phyloP scores from a whole-genome alignment of 2,888 invertebrate species.

The Nomada fabriciana region DNA sequence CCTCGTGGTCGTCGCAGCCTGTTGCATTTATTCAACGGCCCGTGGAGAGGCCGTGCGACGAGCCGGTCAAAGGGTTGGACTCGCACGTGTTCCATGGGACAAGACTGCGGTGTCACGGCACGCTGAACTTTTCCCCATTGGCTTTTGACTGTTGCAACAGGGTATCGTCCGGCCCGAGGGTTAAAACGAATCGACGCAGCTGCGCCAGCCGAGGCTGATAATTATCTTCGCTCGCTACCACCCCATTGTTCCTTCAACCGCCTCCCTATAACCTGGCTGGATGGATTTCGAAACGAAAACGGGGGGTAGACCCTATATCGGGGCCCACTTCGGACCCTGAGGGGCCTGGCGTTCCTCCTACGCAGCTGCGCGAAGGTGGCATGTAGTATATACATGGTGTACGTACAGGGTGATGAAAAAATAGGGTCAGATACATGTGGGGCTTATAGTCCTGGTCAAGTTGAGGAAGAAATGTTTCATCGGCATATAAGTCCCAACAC shows the following conservation, averaged over 20 bases:
- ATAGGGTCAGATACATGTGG: no score
- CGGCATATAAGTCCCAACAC: no score
- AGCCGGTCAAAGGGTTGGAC: conserved; percentile 50
- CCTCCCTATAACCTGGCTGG: conserved; percentile 6
- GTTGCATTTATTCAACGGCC: conserved; percentile 39
- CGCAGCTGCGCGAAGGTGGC: conserved; percentile 37
- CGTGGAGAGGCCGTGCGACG: conserved; percentile 22
- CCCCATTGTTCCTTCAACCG: conserved; percentile 50
- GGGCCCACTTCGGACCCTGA: not conserved
- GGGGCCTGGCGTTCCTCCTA: conserved; percentile 38
- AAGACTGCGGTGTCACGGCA: conserved; percentile 60
- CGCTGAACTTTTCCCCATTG: conserved; percentile 56
- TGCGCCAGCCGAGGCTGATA: conserved; percentile 63
- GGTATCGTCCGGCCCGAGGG: conserved; percentile 53
- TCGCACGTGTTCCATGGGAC: conserved; percentile 53
- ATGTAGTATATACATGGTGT: not conserved
- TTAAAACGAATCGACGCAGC: conserved; percentile 67
- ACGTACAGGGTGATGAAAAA: no score
- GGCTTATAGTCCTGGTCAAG: no score
- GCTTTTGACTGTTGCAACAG: conserved; percentile 25
- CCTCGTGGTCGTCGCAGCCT: conserved; percentile 9
- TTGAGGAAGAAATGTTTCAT: no score
- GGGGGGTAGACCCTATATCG: not conserved
- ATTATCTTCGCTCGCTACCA: conserved; percentile 66
- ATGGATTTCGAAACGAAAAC: no score